A percentile compares a stretch with the other conserved stretches of the same genome.
These are phyloP conservation scores for Pocillopora verrucosa DNA, from an alignment of 64 coral and sea anemone genomes.

Conservation along the genomic window DNA sequence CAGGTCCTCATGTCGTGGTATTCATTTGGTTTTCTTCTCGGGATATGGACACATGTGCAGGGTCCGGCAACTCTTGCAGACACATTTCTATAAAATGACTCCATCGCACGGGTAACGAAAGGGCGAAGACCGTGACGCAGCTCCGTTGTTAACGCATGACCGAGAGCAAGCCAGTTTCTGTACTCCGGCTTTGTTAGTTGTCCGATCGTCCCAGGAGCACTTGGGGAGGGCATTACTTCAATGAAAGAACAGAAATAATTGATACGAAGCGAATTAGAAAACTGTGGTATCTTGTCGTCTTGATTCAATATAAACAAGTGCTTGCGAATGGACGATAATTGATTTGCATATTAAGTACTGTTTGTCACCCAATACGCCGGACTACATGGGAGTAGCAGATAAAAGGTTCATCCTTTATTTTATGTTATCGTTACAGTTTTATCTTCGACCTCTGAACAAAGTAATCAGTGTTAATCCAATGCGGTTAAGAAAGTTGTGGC, in stretches of 20 bases:
- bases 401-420: no score
- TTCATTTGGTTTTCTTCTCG: constrained; percentile 31
- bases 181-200: constrained; percentile 69
- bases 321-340: no score
- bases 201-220: constrained; percentile 7
- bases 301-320: no score
- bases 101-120: constrained; percentile 44
- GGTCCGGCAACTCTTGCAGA: background rate
- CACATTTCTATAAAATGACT: constrained; percentile 46
- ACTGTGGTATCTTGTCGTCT: no score
- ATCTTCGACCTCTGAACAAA: no score
- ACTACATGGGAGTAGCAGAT: no score
- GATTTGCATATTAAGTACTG: no score
- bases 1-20: constrained; percentile 65
- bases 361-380: no score
- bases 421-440: no score
- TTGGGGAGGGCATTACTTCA: constrained; percentile 23
- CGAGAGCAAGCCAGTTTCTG: constrained; percentile 83
- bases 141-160: constrained; percentile 51
- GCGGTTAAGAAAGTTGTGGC: no score
- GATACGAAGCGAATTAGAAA: background rate
- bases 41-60: constrained; percentile 37
- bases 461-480: no score
- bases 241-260: background rate
- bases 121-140: constrained; percentile 66